These are phyloP conservation scores for Mastigias papua DNA, from an alignment of 30 jellyfish, hydroid and myxozoan genomes.

Conservation along the genomic window DNA sequence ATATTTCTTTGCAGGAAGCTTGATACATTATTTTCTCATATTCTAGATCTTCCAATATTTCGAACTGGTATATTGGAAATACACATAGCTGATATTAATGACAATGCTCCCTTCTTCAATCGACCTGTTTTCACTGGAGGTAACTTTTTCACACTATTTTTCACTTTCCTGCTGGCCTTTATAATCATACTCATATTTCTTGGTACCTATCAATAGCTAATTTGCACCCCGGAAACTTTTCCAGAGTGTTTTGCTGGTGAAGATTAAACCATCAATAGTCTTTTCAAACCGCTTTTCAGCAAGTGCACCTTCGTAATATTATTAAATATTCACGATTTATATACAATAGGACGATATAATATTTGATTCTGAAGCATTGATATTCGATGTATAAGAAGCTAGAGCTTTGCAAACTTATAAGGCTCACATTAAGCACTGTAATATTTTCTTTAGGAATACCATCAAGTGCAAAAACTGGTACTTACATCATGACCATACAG, in stretches of 20 bases:
- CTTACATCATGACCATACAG: constrained; percentile 63
- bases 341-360: too few species aligned
- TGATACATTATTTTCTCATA: neutral
- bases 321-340: too few species aligned
- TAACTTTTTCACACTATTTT: neutral
- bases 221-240: too few species aligned
- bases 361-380: too few species aligned
- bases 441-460: constrained; percentile 36
- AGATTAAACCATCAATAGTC: too few species aligned
- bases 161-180: neutral
- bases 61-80: constrained; percentile 40
- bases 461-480: constrained; percentile 62
- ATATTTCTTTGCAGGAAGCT: neutral
- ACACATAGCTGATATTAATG: constrained; percentile 48
- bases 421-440: neutral
- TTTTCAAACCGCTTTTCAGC: too few species aligned
- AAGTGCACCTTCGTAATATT: too few species aligned
- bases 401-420: too few species aligned
- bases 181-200: neutral
- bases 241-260: too few species aligned
- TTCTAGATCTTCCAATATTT: neutral
- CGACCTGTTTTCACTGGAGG: constrained; percentile 73
- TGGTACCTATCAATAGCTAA: too few species aligned
- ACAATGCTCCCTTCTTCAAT: constrained; percentile 49
- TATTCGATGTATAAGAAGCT: too few species aligned